Evolutionary conservation across 2,797 vertebrate genomes (phyloP), one percentile per base, ranked within the genome.

Genomic region (Mycteria americana): DNA sequence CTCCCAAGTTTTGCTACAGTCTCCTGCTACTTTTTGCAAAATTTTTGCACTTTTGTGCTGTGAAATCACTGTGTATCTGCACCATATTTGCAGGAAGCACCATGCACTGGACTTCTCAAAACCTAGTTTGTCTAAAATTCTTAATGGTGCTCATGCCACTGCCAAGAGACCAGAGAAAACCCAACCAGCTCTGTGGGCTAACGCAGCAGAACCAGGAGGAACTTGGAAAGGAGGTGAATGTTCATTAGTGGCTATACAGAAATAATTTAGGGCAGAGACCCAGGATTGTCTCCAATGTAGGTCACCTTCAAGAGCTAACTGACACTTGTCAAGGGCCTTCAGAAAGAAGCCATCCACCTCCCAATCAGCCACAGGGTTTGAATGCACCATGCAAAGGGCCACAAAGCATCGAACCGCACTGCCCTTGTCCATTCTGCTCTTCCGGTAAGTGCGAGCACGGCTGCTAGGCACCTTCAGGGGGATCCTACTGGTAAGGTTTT

Each of bases 341-440:
- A 35, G 54, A 35, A 77, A 50, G 54, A 79, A 68, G 18, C n/a
- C 19, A 22, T 13, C 19, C 35, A 62, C 21, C 7, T 62, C 57
- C 69, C 53, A 53, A 18, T 56, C 64, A 81, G 83, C 88, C 89
- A 24, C 83, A 78, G 53, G 80, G 94, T 93, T 93, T 97, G 83
- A 93, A 88, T 86, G 93, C 72, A 27, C 7, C 16, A 67, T 54
- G 63, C 87, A 93, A 85, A 74, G 53, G 41, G 89, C 63, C 15
- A 12, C 60, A 76, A 85, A 77, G 33, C 68, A 67, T 30, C 45
- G 91, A 92, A 96, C 93, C 37, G 13, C 88, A 77, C 4, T 46
- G 75, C 27, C 63, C 67, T 90, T 53, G 75, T 54, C 89, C 70
- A 59, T 93, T 53, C 60, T 67, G 81, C 82, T 94, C 90, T 93